A percentile compares a stretch with the other conserved stretches of the same genome.
Conservation (phyloP, 1,140 invertebrate species). For the Drosophila setifemur region DNA sequence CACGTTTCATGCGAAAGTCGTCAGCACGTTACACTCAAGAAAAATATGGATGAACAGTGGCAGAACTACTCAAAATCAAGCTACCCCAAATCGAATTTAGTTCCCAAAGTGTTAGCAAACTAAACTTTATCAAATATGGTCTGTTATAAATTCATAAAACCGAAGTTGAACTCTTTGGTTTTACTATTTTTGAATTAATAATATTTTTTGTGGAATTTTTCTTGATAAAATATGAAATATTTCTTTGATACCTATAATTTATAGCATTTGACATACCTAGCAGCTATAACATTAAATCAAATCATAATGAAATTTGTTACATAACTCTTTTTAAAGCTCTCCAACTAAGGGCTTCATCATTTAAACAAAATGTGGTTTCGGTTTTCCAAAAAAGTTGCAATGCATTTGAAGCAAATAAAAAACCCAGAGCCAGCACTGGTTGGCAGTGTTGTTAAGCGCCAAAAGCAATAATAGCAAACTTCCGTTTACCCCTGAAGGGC, state of each 20-base stretch:
- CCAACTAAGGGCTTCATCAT: too few species aligned
- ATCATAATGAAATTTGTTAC: too few species aligned
- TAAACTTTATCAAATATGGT: background rate
- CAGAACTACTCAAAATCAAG: slow-evolving; percentile 1
- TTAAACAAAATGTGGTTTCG: background rate
- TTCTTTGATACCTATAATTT: too few species aligned
- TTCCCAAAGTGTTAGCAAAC: background rate
- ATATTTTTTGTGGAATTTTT: too few species aligned
- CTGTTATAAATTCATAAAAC: background rate
- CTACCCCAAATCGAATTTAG: background rate
- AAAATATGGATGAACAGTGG: slow-evolving; percentile 25
- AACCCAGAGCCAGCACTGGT: slow-evolving; percentile 33
- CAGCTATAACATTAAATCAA: too few species aligned
- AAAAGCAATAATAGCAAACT: slow-evolving; percentile 54
- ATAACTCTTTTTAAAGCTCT: too few species aligned
- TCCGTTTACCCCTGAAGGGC: slow-evolving; percentile 38
- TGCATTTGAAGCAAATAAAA: background rate
- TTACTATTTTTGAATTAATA: too few species aligned
- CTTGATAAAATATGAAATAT: too few species aligned
- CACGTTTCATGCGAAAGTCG: slow-evolving; percentile 65
- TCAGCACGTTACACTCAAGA: slow-evolving; percentile 55
- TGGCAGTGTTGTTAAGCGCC: slow-evolving; percentile 58
- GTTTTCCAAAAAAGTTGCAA: background rate
- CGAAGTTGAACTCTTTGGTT: background rate
- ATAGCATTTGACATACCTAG: too few species aligned